These are phyloP conservation scores for Plecotus auritus DNA, from an alignment of 2,113 vertebrate species.

Conservation along the genomic window DNA sequence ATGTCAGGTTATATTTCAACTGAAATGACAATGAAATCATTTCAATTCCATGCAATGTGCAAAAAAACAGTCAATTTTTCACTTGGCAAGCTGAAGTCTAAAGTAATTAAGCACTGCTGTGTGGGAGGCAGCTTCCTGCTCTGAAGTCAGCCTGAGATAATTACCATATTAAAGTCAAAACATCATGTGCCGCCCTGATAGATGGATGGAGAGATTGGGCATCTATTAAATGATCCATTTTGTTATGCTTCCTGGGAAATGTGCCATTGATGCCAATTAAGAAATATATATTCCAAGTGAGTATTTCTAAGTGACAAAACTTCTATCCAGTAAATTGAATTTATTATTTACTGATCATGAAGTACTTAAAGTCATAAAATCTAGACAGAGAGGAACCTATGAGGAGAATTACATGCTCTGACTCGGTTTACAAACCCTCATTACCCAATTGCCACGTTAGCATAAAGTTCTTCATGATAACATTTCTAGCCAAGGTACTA, in stretches of 20 bases:
- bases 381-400: constrained; percentile 67
- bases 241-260: constrained; percentile 85
- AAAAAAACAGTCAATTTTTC: constrained; percentile 84
- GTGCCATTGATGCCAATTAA: constrained; percentile 88
- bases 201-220: constrained; percentile 87
- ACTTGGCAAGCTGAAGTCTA: constrained; percentile 87
- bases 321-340: constrained; percentile 82
- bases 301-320: constrained; percentile 83
- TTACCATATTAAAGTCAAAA: constrained; percentile 91
- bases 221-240: constrained; percentile 89
- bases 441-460: constrained; percentile 54
- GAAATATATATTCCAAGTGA: constrained; percentile 85
- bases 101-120: constrained; percentile 90
- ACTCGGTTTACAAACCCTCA: constrained; percentile 68
- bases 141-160: constrained; percentile 88
- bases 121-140: constrained; percentile 87
- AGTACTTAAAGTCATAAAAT: constrained; percentile 77
- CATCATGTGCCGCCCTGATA: constrained; percentile 86
- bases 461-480: background rate
- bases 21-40: constrained; percentile 87
- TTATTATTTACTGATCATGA: constrained; percentile 85
- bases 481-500: constrained; percentile 1
- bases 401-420: constrained; percentile 65
- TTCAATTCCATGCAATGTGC: constrained; percentile 83
- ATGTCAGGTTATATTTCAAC: constrained; percentile 86